Evolutionary conservation across 2,797 vertebrate genomes (phyloP).

Genomic region (Pteronotus mesoamericanus): DNA sequence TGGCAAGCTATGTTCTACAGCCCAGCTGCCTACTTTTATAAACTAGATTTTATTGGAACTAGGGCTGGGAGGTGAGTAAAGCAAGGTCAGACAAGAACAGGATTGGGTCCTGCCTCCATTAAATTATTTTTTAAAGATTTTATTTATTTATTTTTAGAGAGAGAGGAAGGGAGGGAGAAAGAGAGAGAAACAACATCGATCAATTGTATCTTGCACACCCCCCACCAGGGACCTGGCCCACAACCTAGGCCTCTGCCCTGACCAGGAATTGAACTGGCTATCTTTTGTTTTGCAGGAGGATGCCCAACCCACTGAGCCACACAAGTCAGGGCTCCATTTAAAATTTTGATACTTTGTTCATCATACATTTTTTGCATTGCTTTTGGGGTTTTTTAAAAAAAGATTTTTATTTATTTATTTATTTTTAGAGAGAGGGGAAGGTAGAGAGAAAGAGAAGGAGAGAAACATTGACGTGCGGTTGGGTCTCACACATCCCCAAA

Average conservation of each 20-base stretch:
- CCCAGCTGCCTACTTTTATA: not conserved
- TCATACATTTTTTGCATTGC: not conserved
- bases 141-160: not conserved
- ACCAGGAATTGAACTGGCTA: too few relatives aligned
- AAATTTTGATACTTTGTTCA: not conserved
- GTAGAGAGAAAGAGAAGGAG: too few relatives aligned
- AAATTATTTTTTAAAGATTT: not conserved
- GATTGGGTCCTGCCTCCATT: not conserved
- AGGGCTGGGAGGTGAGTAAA: not conserved
- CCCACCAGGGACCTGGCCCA: too few relatives aligned
- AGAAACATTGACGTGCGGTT: too few relatives aligned
- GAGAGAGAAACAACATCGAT: too few relatives aligned
- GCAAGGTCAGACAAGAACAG: not conserved
- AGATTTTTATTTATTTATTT: not conserved
- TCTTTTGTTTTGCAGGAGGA: too few relatives aligned
- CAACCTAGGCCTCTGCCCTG: too few relatives aligned
- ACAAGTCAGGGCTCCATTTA: not conserved
- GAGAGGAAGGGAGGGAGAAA: too few relatives aligned
- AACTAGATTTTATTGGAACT: not conserved
- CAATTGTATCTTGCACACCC: too few relatives aligned
- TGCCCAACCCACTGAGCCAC: too few relatives aligned
- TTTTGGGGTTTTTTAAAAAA: not conserved
- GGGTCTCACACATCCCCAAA: too few relatives aligned
- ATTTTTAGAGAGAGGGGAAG: too few relatives aligned
- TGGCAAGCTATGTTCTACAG: not conserved